Conservation (phyloP, 2,113 vertebrate genomes). For the Mormoops blainvillei region DNA sequence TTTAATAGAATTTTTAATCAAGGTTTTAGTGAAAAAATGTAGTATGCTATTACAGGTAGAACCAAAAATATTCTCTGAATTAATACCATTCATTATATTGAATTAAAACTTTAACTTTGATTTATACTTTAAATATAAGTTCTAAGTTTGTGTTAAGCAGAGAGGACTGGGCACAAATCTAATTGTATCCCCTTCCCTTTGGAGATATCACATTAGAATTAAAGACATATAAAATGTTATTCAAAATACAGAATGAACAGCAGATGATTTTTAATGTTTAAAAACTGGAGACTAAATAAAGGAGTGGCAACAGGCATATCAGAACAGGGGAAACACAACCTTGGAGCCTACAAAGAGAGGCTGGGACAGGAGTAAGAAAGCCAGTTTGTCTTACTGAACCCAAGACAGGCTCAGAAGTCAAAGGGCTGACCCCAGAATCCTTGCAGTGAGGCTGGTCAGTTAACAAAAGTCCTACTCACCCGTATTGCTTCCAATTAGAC, state of each 20-base stretch:
- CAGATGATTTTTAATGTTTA: not conserved
- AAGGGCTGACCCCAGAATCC: not conserved
- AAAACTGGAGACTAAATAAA: not conserved
- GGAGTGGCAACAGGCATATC: not conserved
- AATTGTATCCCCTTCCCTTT: not conserved
- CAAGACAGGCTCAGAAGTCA: not conserved
- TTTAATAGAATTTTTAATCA: not conserved
- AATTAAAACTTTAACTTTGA: slow-evolving; percentile 18
- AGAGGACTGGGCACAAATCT: not conserved
- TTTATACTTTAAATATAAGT: not conserved
- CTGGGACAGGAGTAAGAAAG: not conserved
- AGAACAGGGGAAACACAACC: not conserved
- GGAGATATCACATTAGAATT: not conserved
- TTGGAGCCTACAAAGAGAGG: not conserved
- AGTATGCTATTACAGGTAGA: not conserved
- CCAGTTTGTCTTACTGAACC: not conserved
- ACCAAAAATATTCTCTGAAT: not conserved
- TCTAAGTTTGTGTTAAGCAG: not conserved
- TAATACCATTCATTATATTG: not conserved
- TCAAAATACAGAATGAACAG: not conserved
- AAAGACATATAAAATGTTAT: not conserved
- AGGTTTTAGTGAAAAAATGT: not conserved
- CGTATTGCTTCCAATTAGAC: not conserved
- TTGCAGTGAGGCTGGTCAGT: not conserved
- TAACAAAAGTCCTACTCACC: not conserved